Evolutionary conservation across 2,888 invertebrate genomes (phyloP), one percentile per base, ranked within the genome.

Genomic region (Mesochorus sp.): DNA sequence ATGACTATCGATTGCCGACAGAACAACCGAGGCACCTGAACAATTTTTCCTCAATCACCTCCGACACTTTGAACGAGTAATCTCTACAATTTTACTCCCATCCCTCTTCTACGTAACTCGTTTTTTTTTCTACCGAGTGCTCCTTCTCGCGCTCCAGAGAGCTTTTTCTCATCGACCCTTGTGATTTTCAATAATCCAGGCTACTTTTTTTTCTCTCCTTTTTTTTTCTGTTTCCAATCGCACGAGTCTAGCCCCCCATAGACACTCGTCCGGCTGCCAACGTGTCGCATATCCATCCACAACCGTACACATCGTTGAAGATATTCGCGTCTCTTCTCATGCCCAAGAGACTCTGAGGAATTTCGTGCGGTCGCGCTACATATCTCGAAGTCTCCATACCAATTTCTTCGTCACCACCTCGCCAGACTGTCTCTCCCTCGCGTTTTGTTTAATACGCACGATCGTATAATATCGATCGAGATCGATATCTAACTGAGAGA

Each of bases 291-390:
- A 51, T 21, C 57, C 39, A 1, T 28, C 28, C 31, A 28, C 49
- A 55, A 8, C 2, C 8, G 28, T 31, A 37, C 14, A 51, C 49
- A 55, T 62, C 26, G 19, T 61, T 47, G 17, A 55, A 72, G 61
- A 79, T 68, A 76, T 67, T 66, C 61, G 28, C 42, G 31, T 49
- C 44, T 47, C 53, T 28, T 55, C 67, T 62, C 17, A 28, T 47
- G 61, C 28, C 53, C 31, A 55, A 21, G 51, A 59, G 70, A 76
- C 76, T 51, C 55, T 47, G 8, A 79, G 79, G 76, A 79, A 79
- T 79, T 59, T 53, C 66, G 71, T 71, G 59, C 64, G 70, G 79
- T 71, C 47, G 66, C 39, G n/a, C n/a, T 75, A 31, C 67, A 51
- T 62, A 62, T 39, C 34, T 31, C 31, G 34, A 47, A 55, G 61